Percentiles rank a stretch among this genome's conserved stretches.
Conservation (phyloP, 2,797 vertebrate genomes). For the Cuniculus paca region DNA sequence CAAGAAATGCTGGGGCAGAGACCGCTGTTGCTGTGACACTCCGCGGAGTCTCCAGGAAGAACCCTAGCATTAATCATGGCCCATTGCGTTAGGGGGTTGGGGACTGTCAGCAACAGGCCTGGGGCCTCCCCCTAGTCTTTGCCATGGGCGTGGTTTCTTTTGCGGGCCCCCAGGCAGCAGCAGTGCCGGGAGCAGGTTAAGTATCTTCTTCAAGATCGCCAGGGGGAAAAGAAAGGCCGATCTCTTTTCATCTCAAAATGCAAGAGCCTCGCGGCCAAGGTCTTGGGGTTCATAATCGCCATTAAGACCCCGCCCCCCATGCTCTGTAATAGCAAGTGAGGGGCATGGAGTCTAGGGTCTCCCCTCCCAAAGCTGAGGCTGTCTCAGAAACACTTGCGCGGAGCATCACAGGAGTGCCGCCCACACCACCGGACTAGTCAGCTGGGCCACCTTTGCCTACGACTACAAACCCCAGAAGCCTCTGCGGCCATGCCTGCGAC, state of each 20-base stretch:
- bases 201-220: background rate
- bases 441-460: no score
- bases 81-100: background rate
- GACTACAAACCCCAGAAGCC: background rate
- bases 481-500: background rate
- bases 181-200: background rate
- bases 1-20: background rate
- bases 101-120: background rate
- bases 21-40: background rate
- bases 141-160: background rate
- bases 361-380: no score
- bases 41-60: background rate
- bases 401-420: no score
- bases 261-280: background rate
- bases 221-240: background rate
- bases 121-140: background rate
- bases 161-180: background rate
- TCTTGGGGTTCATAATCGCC: no score
- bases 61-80: background rate
- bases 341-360: no score
- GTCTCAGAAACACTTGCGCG: no score
- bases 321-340: no score
- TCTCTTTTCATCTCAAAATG: background rate
- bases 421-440: no score
- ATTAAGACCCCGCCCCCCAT: no score